Base-by-base conservation (phyloP, 2,888 invertebrate species). In the Dendrolimus houi region DNA sequence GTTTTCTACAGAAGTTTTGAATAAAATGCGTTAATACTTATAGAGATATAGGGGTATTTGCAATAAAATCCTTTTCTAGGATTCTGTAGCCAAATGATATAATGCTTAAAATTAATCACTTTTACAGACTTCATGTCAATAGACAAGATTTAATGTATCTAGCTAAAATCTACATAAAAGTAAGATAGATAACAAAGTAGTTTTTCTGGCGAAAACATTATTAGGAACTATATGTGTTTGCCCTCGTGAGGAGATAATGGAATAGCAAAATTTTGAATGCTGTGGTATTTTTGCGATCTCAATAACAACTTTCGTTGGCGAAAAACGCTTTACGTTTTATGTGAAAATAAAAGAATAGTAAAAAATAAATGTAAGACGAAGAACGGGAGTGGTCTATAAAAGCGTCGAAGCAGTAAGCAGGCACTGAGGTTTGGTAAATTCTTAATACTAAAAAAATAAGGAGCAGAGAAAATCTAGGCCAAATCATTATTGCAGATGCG, bases 331-430 rank as follows among this genome's bases (percentile, higher is more conserved):
- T 42, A 58, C 56, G 54, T 47, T 58, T 58, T 58, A 58, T 56
- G 56, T n/a, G 56, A 54, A 58, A 56, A 54, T 58, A 58, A 58
- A 52, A 58, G 54, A 54, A 58, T 54, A 58, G 56, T 58, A 58
- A 58, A 58, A 58, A 10, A 52, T n/a, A 58, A 56, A 56, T 55
- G 47, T 56, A 54, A 58, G 55, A 41, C 56, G 56, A 54, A 42
- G 52, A 47, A 54, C 29, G 29, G 54, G 53, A 52, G 41, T 56
- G 54, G 47, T 54, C 56, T 56, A 54, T 54, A 56, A 56, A 58
- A 56, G 7, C 54, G 52, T 57, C 41, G 47, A 54, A 47, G 57
- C 52, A 52, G 47, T 53, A 54, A 56, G 29, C 29, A 29, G 29
- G 6, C 55, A 14, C 14, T 56, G 56, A 56, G 56, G 17, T 56